These are phyloP conservation scores for Chrysomela aeneicollis DNA, from an alignment of 2,888 invertebrate genomes.

Conservation along the genomic window DNA sequence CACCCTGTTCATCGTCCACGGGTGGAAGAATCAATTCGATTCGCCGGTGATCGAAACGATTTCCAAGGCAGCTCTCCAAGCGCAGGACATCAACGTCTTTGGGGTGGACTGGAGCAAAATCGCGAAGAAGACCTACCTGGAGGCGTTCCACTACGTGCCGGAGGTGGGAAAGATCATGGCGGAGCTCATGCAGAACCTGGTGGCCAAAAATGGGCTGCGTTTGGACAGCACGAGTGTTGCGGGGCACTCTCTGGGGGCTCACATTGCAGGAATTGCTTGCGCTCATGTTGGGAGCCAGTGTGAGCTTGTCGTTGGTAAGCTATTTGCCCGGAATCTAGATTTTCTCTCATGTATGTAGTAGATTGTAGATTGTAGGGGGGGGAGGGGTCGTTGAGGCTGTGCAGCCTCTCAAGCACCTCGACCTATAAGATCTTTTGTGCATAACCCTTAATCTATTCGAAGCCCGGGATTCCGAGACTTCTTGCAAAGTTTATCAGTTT, in stretches of 20 bases:
- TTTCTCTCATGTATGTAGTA: too few relatives aligned
- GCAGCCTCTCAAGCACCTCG: too few relatives aligned
- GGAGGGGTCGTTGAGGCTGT: too few relatives aligned
- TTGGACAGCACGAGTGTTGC: conserved; percentile 43
- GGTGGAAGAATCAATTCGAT: conserved; percentile 50
- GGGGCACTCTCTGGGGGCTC: conserved; percentile 54
- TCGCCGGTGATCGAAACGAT: conserved; percentile 45
- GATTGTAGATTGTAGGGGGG: too few relatives aligned
- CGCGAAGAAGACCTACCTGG: conserved; percentile 33
- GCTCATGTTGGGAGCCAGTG: conserved; percentile 25
- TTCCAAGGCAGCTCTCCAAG: conserved; percentile 43
- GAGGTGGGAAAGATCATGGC: conserved; percentile 45
- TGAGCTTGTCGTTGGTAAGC: conserved; percentile 21
- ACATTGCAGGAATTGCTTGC: conserved; percentile 49
- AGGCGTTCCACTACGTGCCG: conserved; percentile 39
- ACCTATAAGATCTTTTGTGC: too few relatives aligned
- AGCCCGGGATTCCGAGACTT: too few relatives aligned
- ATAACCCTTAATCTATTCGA: too few relatives aligned
- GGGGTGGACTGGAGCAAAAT: conserved; percentile 52
- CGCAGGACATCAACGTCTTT: conserved; percentile 52
- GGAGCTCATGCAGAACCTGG: conserved; percentile 32
- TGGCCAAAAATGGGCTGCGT: conserved; percentile 37
- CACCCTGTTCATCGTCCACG: conserved; percentile 53
- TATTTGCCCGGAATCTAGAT: too few relatives aligned
- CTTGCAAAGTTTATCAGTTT: too few relatives aligned